Evolutionary conservation across 1,140 invertebrate species (phyloP).

Genomic region (Harpegnathos saltator): DNA sequence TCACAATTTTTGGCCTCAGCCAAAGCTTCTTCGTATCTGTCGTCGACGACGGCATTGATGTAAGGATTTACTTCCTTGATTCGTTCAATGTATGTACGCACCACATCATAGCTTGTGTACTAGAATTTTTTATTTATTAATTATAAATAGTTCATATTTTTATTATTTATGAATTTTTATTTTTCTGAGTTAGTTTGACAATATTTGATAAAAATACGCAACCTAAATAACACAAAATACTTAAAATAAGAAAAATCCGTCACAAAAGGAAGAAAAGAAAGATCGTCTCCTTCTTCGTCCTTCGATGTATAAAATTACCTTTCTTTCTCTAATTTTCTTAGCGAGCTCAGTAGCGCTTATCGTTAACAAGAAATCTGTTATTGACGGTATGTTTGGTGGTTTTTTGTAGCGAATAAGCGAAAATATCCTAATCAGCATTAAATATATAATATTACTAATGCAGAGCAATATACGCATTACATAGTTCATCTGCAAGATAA

Average conservation of each 20-base stretch:
- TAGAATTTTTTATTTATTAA: slow-evolving; percentile 68
- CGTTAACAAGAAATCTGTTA: slow-evolving; percentile 76
- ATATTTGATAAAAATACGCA: too few relatives aligned
- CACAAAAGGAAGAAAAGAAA: too few relatives aligned
- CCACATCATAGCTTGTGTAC: slow-evolving; percentile 88
- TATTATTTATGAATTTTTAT: too few relatives aligned
- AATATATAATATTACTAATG: background rate
- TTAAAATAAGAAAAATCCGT: too few relatives aligned
- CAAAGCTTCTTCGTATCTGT: slow-evolving; percentile 89
- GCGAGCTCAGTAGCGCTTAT: slow-evolving; percentile 80
- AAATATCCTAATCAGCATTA: background rate
- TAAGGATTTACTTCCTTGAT: slow-evolving; percentile 90
- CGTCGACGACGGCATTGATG: slow-evolving; percentile 91
- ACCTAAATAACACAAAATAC: too few relatives aligned
- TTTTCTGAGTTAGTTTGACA: too few relatives aligned
- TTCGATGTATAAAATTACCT: slow-evolving; percentile 77
- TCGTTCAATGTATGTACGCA: slow-evolving; percentile 89
- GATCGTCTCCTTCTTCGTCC: too few relatives aligned
- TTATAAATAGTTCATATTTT: too few relatives aligned
- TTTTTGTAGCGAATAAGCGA: slow-evolving; percentile 8
- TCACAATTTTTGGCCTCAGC: slow-evolving; percentile 89
- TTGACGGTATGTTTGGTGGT: slow-evolving; percentile 72
- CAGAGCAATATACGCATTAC: background rate
- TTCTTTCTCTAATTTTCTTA: slow-evolving; percentile 82
- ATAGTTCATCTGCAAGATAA: background rate